Conservation (phyloP, 30 jellyfish, hydroid and myxozoan genomes). For the Aurelia sp. region DNA sequence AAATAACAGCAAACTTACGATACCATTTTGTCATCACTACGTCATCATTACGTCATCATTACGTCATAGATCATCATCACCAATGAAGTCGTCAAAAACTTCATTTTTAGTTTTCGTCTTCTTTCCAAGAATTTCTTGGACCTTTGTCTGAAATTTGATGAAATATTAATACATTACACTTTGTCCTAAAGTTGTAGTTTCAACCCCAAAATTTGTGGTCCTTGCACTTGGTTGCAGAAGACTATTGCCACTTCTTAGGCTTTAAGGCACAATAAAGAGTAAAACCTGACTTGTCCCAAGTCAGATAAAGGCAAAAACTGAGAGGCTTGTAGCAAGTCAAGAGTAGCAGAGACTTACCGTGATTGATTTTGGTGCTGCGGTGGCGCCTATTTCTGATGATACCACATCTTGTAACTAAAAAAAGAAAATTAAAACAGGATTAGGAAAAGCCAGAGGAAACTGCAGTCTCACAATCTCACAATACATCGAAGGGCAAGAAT, state of each 20-base stretch:
- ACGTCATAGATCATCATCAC: conserved; percentile 80
- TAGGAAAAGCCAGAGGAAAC: too few relatives aligned
- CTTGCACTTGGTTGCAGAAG: too few relatives aligned
- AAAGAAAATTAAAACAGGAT: not conserved
- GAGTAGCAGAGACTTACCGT: conserved; percentile 12
- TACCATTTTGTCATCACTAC: not conserved
- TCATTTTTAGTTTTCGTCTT: conserved; percentile 44
- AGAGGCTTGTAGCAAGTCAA: too few relatives aligned
- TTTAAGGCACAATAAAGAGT: too few relatives aligned
- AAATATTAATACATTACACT: too few relatives aligned
- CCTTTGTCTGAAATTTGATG: conserved; percentile 29
- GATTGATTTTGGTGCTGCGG: conserved; percentile 33
- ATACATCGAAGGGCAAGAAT: too few relatives aligned
- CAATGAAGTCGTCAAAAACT: conserved; percentile 81
- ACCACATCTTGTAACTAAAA: conserved; percentile 24
- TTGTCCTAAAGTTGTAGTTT: not conserved
- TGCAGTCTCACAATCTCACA: too few relatives aligned
- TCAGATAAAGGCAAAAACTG: too few relatives aligned
- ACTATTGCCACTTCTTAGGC: too few relatives aligned
- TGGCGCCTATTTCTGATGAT: conserved; percentile 21
- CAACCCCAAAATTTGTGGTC: too few relatives aligned
- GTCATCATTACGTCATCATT: too few relatives aligned
- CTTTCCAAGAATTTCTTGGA: conserved; percentile 32
- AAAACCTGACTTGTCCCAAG: too few relatives aligned
- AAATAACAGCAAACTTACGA: not conserved